Percentiles rank a stretch among this genome's conserved stretches.
phyloP scores from a whole-genome alignment of 53 echinoderm and acorn worm genomes.

The Paelopatides confundens region DNA sequence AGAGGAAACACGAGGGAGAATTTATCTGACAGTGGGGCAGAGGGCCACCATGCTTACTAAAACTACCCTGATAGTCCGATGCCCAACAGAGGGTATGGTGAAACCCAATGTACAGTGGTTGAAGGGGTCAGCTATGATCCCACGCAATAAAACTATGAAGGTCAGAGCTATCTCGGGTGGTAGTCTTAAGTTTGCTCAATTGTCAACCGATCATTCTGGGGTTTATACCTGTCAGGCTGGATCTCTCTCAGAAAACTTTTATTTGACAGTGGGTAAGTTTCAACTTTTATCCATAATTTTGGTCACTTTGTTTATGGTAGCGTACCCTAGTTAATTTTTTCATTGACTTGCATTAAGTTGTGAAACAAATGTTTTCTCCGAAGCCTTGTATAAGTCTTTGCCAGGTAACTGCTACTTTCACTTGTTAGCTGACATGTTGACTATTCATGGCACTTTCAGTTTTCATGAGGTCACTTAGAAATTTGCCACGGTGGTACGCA shows the following conservation, averaged over 20 bases:
- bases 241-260: slow-evolving; percentile 50
- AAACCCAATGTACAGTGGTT: slow-evolving; percentile 73
- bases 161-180: slow-evolving; percentile 71
- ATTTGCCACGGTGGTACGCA: no score
- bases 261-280: slow-evolving; percentile 45
- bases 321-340: not conserved
- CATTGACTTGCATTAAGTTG: not conserved
- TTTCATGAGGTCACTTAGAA: no score
- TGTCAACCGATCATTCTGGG: slow-evolving; percentile 66
- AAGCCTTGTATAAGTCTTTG: no score
- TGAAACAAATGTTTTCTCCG: not conserved
- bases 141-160: slow-evolving; percentile 15
- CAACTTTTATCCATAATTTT: not conserved
- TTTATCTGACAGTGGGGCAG: slow-evolving; percentile 76
- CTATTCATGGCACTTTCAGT: no score
- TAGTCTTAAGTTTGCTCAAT: slow-evolving; percentile 63
- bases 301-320: not conserved
- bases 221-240: slow-evolving; percentile 88
- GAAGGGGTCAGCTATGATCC: slow-evolving; percentile 53
- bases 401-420: no score
- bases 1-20: slow-evolving; percentile 50
- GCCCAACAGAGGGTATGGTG: slow-evolving; percentile 79
- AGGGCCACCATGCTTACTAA: slow-evolving; percentile 68
- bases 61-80: slow-evolving; percentile 79
- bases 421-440: no score